Evolutionary conservation across 1,140 invertebrate genomes (phyloP).

Genomic region (Hydropsyche tenuis): DNA sequence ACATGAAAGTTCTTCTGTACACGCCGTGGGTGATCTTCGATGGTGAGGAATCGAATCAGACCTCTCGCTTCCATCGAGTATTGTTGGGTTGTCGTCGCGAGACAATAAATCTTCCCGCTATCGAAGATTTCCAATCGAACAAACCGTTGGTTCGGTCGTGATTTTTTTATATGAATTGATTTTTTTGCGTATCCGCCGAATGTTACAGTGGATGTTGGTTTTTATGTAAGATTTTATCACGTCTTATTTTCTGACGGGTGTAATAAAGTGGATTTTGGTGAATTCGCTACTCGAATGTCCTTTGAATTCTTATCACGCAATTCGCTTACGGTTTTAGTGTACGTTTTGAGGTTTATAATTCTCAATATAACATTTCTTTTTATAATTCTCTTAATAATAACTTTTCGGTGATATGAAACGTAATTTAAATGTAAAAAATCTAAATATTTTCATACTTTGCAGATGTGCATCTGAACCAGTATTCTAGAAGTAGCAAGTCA

Average conservation of each 20-base stretch:
- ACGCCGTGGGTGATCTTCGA: constrained; percentile 3
- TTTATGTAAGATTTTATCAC: constrained; percentile 24
- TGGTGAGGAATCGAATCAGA: neutral
- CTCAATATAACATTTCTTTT: neutral
- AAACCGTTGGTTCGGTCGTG: neutral
- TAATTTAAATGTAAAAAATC: too few relatives aligned
- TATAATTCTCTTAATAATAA: too few relatives aligned
- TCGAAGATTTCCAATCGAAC: neutral
- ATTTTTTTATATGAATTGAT: too few relatives aligned
- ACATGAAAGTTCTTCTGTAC: too few relatives aligned
- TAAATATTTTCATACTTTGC: constrained; percentile 26
- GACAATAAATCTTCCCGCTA: neutral
- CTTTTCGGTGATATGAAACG: too few relatives aligned
- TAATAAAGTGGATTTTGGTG: neutral
- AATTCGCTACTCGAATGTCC: neutral
- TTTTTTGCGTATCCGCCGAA: too few relatives aligned
- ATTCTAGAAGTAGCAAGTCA: constrained; percentile 32
- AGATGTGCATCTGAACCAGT: constrained; percentile 37
- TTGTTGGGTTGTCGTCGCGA: constrained; percentile 3
- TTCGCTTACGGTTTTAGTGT: neutral
- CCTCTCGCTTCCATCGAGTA: neutral
- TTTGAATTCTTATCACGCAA: constrained; percentile 29
- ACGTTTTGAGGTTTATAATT: neutral
- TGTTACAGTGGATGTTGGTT: too few relatives aligned
- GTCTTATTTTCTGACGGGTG: neutral